Conservation (phyloP, 2,113 vertebrate species). For the Scytalopus superciliaris region DNA sequence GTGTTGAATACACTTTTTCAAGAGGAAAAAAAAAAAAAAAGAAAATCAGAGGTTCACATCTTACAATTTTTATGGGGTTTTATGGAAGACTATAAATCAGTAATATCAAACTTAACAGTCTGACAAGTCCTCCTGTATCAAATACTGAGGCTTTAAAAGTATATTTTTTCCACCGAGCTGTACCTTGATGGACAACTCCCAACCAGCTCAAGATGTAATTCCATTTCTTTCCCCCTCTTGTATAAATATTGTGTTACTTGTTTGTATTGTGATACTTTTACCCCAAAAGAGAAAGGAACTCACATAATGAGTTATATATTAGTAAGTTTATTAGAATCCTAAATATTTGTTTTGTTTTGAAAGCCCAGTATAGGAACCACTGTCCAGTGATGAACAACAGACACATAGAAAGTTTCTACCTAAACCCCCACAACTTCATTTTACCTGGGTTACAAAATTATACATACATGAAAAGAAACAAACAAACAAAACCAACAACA, state of each 20-base stretch:
- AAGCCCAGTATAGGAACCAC: not conserved
- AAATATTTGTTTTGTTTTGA: not conserved
- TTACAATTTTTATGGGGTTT: not conserved
- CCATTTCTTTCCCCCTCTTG: not conserved
- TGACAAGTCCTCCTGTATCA: not conserved
- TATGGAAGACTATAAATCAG: not conserved
- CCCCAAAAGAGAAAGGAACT: not conserved
- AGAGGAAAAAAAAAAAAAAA: not conserved
- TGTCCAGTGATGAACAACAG: not conserved
- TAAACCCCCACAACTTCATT: not conserved
- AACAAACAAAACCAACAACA: not conserved
- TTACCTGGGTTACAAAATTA: not conserved
- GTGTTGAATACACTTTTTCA: not conserved
- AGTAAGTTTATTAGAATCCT: not conserved
- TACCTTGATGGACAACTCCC: not conserved
- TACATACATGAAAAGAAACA: fast-evolving
- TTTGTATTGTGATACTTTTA: not conserved
- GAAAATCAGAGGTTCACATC: not conserved
- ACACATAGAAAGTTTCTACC: not conserved
- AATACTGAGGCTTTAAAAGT: not conserved
- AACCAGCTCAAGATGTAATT: not conserved
- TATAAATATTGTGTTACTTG: not conserved
- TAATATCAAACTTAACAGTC: not conserved
- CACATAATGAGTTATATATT: not conserved
- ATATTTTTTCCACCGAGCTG: not conserved